phyloP scores from a whole-genome alignment of 2,113 vertebrate species.

The Ophthalmolycus amberensis region DNA sequence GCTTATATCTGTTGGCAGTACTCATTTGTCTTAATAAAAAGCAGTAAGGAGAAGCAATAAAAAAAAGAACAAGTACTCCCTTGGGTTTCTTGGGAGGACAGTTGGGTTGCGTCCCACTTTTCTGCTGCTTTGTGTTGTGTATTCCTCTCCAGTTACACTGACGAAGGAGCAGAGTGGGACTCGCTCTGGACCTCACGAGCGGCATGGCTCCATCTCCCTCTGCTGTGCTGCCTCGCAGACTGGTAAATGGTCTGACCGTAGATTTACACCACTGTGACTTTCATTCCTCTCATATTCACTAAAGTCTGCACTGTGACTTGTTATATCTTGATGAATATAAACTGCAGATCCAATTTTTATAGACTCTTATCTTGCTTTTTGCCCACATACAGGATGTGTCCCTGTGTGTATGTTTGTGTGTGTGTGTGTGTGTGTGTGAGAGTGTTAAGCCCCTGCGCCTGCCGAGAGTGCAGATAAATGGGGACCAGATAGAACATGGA shows the following conservation, averaged over 20 bases:
- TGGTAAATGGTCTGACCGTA: conserved; percentile 42
- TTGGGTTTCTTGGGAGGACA: conserved; percentile 28
- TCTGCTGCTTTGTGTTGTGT: conserved; percentile 78
- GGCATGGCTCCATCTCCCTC: conserved; percentile 20
- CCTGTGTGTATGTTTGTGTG: conserved; percentile 18
- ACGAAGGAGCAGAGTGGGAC: conserved; percentile 40
- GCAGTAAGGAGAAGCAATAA: neutral
- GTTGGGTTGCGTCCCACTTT: conserved; percentile 69
- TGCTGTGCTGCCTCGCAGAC: conserved; percentile 29
- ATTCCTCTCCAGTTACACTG: conserved; percentile 72
- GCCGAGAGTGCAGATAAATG: conserved; percentile 43
- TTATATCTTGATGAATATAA: conserved; percentile 44
- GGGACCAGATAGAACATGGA: conserved; percentile 39
- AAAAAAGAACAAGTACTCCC: conserved; percentile 5
- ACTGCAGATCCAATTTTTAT: conserved; percentile 25
- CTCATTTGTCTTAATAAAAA: conserved; percentile 12
- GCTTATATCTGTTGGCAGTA: neutral
- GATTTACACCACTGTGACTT: conserved; percentile 49
- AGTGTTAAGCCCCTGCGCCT: conserved; percentile 43
- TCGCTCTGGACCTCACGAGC: conserved; percentile 42
- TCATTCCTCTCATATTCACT: conserved; percentile 32
- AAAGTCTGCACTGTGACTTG: conserved; percentile 23
- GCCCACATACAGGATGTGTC: conserved; percentile 14
- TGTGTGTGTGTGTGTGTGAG: conserved; percentile 32
- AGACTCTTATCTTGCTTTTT: conserved; percentile 15